phyloP scores from a whole-genome alignment of 1,140 invertebrate genomes.

The Drosophila tristis region DNA sequence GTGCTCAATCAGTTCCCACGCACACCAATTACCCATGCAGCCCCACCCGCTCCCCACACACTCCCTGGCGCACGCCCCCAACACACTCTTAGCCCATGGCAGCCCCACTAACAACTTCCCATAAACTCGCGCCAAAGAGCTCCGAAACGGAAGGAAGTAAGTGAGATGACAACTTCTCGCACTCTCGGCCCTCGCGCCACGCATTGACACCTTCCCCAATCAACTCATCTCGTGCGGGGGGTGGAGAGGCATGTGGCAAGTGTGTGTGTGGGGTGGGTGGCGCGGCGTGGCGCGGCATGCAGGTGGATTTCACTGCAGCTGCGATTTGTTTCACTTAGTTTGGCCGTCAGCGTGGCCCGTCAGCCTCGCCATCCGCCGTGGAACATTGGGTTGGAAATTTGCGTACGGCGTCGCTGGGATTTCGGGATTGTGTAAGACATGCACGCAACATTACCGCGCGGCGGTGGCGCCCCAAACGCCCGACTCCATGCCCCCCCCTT shows the following conservation, averaged over 20 bases:
- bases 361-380: not conserved
- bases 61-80: too few relatives aligned
- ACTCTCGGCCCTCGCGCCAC: slow-evolving; percentile 28
- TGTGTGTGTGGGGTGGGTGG: slow-evolving; percentile 3
- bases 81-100: too few relatives aligned
- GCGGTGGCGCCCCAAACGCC: slow-evolving; percentile 14
- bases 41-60: too few relatives aligned
- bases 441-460: slow-evolving; percentile 75
- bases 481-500: slow-evolving; percentile 3
- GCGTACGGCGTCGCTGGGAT: slow-evolving; percentile 63
- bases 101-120: too few relatives aligned
- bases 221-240: slow-evolving; percentile 54
- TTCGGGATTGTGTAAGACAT: slow-evolving; percentile 76
- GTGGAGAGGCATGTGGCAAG: not conserved
- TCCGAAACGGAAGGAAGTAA: slow-evolving; percentile 28
- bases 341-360: slow-evolving; percentile 11
- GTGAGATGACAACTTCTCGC: slow-evolving; percentile 25
- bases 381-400: slow-evolving; percentile 48
- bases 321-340: slow-evolving; percentile 77
- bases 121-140: too few relatives aligned
- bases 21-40: too few relatives aligned
- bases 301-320: slow-evolving; percentile 40
- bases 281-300: slow-evolving; percentile 13
- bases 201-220: slow-evolving; percentile 69
- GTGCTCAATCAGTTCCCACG: not conserved